phyloP scores from a whole-genome alignment of 1,140 invertebrate species.

The Zeugodacus cucurbitae region DNA sequence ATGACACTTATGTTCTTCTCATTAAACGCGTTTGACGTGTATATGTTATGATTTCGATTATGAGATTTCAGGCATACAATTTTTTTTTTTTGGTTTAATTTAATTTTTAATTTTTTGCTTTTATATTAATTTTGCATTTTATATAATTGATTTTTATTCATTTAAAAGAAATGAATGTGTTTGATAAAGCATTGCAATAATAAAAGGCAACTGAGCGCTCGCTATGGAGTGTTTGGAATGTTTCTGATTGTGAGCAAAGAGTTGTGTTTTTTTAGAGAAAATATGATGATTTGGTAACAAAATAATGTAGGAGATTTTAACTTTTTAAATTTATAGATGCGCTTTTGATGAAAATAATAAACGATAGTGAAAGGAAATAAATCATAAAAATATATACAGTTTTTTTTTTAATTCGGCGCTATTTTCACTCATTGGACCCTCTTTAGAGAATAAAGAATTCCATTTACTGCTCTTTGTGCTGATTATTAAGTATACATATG shows the following conservation, averaged over 20 bases:
- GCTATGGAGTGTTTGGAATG: background rate
- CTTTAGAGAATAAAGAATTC: too few relatives aligned
- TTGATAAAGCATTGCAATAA: conserved; percentile 4
- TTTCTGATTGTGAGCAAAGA: background rate
- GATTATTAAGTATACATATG: too few relatives aligned
- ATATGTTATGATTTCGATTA: conserved; percentile 9
- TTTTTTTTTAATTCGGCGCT: too few relatives aligned
- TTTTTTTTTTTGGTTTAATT: conserved; percentile 44
- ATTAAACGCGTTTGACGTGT: conserved; percentile 33
- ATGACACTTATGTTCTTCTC: conserved; percentile 58
- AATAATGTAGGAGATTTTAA: too few relatives aligned
- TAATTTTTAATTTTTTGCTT: conserved; percentile 16
- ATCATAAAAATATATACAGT: too few relatives aligned
- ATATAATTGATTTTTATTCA: conserved; percentile 41
- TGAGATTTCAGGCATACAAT: background rate
- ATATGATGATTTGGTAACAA: too few relatives aligned
- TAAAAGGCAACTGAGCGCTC: conserved; percentile 20
- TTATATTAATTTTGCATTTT: conserved; percentile 8
- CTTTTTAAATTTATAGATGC: too few relatives aligned
- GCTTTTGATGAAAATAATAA: too few relatives aligned
- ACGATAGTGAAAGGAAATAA: too few relatives aligned
- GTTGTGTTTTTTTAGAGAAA: too few relatives aligned
- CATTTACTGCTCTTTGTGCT: too few relatives aligned
- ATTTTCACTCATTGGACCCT: too few relatives aligned
- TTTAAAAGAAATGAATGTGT: conserved; percentile 44